These are phyloP conservation scores for Tolmerus cingulatus DNA, from an alignment of 2,888 invertebrate species.

Conservation along the genomic window DNA sequence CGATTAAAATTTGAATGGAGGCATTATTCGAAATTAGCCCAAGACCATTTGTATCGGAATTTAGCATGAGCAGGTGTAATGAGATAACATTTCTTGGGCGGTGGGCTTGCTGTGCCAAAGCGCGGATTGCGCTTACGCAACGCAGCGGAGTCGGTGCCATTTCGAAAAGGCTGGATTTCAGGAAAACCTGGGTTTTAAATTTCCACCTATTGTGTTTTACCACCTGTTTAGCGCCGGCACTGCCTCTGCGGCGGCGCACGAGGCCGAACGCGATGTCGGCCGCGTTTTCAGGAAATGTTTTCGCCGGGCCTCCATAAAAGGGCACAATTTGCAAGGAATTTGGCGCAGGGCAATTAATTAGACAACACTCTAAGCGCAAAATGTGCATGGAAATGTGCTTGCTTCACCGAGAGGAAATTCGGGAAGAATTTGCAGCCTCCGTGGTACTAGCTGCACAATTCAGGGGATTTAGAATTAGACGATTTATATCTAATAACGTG, in stretches of 20 bases:
- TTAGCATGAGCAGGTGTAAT: slow-evolving; percentile 26
- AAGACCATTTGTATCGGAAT: slow-evolving; percentile 22
- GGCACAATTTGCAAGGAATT: neutral
- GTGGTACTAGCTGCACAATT: neutral
- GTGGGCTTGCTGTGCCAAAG: neutral
- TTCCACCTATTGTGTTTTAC: neutral
- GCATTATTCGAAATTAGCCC: slow-evolving; percentile 20
- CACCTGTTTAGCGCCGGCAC: slow-evolving; percentile 14
- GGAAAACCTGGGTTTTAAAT: neutral
- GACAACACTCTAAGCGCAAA: neutral
- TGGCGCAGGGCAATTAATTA: neutral
- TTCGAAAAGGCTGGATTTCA: neutral
- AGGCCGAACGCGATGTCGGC: neutral
- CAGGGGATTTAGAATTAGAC: neutral
- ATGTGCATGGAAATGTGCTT: neutral
- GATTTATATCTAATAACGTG: neutral
- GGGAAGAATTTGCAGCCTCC: neutral
- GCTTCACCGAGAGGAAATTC: neutral
- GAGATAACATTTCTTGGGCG: slow-evolving; percentile 13
- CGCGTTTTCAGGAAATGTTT: neutral
- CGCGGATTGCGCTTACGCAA: neutral
- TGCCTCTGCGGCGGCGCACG: neutral
- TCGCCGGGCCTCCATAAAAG: neutral
- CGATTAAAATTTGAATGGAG: slow-evolving; percentile 31
- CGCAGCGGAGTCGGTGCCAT: neutral